Base-by-base conservation (phyloP, 1,140 invertebrate species). In the Paralvinella palmiformis region DNA sequence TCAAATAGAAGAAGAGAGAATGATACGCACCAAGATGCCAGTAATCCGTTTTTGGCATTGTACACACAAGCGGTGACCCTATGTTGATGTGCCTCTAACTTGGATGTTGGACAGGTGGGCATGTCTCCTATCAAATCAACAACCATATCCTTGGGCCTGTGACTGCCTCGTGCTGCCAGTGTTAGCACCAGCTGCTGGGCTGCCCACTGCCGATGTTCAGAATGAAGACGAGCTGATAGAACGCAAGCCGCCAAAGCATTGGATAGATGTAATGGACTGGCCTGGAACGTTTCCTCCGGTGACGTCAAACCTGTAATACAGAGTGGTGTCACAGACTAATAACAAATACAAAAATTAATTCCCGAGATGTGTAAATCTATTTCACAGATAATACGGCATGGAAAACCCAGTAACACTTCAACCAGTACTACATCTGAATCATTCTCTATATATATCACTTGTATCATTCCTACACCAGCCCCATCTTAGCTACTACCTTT, bases 241-340 rank as follows among this genome's bases (percentile, higher is more conserved):
- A 86, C 78, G 75, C 85, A 87, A 3, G 85, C 84, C 36, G 85
- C 81, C 10, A 88, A 74, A n/a, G 86, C 85, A 75, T 88, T 85
- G n/a, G 85, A 81, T 13, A 88, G 73, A 59, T 84, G 81, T 31
- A 86, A 71, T 3, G 83, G 81, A 57, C 75, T 75, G 17, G n/a
- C n/a, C n/a, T n/a, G n/a, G n/a, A n/a, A n/a, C n/a, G n/a, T n/a
- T n/a, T n/a, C n/a, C n/a, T n/a, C n/a, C n/a, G n/a, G n/a, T n/a
- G n/a, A n/a, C n/a, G n/a, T n/a, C n/a, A n/a, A n/a, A n/a, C n/a
- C n/a, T n/a, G n/a, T n/a, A n/a, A n/a, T n/a, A n/a, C n/a, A n/a
- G n/a, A n/a, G n/a, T n/a, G n/a, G n/a, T n/a, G n/a, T n/a, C n/a
- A n/a, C n/a, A n/a, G n/a, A n/a, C n/a, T n/a, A n/a, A n/a, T n/a